Evolutionary conservation across 1,140 invertebrate species (phyloP), one percentile per base, ranked within the genome.

Genomic region (Brachystomella parvula): DNA sequence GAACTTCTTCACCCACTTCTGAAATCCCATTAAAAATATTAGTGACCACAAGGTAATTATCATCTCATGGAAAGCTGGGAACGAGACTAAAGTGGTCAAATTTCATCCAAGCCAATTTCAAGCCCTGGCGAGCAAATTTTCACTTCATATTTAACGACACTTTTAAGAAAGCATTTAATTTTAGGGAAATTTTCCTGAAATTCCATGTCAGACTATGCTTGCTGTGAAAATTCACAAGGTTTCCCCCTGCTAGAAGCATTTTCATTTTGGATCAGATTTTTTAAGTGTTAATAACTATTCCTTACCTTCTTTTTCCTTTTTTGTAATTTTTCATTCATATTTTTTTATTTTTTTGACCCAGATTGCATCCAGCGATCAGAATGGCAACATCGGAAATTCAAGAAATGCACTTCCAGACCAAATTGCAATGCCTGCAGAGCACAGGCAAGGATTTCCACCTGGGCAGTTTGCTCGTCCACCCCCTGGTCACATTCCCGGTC

Each of bases 401-500:
- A 53, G 49, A 24, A 53, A 53, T 53, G 12, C 49, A 3, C 12
- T 53, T 9, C 49, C 49, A 1, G 70, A 71, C 28, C 70, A 71
- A 58, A 56, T 71, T 3, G 70, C 70, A 29, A 68, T 71, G 66
- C 66, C 70, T 1, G 70, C 70, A 2, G 70, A 71, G 35, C 66
- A 71, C 35, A n/a, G 70, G 31, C 59, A 68, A 33, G 32, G 89
- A 89, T 75, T 90, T 87, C 69, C 89, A 88, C 12, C 76, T 89
- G 70, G 89, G 90, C 84, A 85, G 2, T 88, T 88, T 74, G 87
- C 87, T 2, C 84, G 39, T 57, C 64, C 64, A 26, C 68, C 70
- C 2, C 81, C 86, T 61, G 77, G 85, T 66, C 76, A 78, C 19
- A 79, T 80, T 32, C 82, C 82, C 77, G 82, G n/a, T 82, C 83